A percentile compares a stretch with the other conserved stretches of the same genome.
These are phyloP conservation scores for Habrosyne pyritoides DNA, from an alignment of 2,888 invertebrate genomes.

Conservation along the genomic window DNA sequence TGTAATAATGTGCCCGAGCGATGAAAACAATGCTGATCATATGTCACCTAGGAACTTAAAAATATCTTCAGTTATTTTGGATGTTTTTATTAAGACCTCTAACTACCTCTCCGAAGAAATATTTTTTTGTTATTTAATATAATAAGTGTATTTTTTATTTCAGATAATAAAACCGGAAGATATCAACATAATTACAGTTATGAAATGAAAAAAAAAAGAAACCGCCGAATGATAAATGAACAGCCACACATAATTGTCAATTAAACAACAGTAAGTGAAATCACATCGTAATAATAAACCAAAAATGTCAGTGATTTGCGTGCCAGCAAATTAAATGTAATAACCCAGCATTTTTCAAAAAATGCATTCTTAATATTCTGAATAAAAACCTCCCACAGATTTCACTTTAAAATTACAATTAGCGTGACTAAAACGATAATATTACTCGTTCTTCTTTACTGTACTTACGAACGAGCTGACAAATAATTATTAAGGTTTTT, in stretches of 20 bases:
- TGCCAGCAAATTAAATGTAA: constrained; percentile 18
- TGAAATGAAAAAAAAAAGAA: not conserved
- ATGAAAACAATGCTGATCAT: too few relatives aligned
- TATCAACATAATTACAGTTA: too few relatives aligned
- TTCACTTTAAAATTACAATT: constrained; percentile 26
- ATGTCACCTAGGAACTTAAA: too few relatives aligned
- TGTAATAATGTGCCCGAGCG: too few relatives aligned
- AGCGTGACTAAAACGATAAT: constrained; percentile 35
- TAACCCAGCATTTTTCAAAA: constrained; percentile 2
- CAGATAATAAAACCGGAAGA: too few relatives aligned
- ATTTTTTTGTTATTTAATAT: too few relatives aligned
- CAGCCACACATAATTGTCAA: not conserved
- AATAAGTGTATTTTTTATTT: too few relatives aligned
- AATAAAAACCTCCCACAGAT: not conserved
- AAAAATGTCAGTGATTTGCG: constrained; percentile 7
- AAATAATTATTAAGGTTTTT: not conserved
- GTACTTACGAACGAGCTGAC: not conserved
- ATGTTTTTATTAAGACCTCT: too few relatives aligned
- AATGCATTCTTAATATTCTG: not conserved
- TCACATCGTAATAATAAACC: not conserved
- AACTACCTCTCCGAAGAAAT: too few relatives aligned
- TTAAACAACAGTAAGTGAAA: constrained; percentile 4
- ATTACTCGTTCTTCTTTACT: constrained; percentile 12
- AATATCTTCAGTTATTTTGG: too few relatives aligned
- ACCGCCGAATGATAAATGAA: not conserved